Percentiles rank a stretch among this genome's conserved stretches.
These are phyloP conservation scores for Blastobasis adustella DNA, from an alignment of 2,888 invertebrate species.

Conservation along the genomic window DNA sequence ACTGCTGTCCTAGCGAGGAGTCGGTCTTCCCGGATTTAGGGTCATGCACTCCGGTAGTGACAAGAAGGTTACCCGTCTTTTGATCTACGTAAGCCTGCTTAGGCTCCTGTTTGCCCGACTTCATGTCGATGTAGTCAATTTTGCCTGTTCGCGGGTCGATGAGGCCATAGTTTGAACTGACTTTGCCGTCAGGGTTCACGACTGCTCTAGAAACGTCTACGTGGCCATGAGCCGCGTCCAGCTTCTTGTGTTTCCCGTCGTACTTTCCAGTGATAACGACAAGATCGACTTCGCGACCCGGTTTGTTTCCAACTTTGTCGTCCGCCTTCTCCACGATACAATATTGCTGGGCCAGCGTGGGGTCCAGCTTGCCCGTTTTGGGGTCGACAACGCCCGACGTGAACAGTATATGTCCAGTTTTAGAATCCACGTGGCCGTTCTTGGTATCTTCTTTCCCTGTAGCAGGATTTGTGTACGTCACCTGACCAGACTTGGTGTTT, in stretches of 20 bases:
- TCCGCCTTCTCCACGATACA: conserved; percentile 78
- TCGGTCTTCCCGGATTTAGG: conserved; percentile 80
- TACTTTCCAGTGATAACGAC: conserved; percentile 77
- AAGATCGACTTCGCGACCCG: conserved; percentile 71
- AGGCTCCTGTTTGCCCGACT: conserved; percentile 78
- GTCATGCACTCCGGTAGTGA: conserved; percentile 77
- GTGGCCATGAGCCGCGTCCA: conserved; percentile 61
- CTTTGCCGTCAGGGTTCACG: conserved; percentile 70
- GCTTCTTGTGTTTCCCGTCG: conserved; percentile 73
- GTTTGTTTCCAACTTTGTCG: conserved; percentile 62
- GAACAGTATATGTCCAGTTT: conserved; percentile 79
- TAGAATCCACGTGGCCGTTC: conserved; percentile 79
- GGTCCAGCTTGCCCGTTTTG: conserved; percentile 79
- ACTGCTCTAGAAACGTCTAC: conserved; percentile 76
- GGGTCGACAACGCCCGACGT: conserved; percentile 78
- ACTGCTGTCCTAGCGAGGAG: conserved; percentile 79
- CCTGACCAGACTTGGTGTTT: conserved; percentile 79
- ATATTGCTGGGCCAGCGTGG: conserved; percentile 79
- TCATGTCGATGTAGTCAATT: conserved; percentile 76
- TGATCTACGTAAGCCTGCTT: conserved; percentile 81
- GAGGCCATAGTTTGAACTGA: conserved; percentile 78
- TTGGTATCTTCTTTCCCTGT: conserved; percentile 79
- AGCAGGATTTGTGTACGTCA: conserved; percentile 75
- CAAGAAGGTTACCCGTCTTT: conserved; percentile 79
- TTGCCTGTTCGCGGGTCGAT: conserved; percentile 79